Evolutionary conservation across 2,888 invertebrate genomes (phyloP), one percentile per base, ranked within the genome.

Genomic region (Smittia aterrima): DNA sequence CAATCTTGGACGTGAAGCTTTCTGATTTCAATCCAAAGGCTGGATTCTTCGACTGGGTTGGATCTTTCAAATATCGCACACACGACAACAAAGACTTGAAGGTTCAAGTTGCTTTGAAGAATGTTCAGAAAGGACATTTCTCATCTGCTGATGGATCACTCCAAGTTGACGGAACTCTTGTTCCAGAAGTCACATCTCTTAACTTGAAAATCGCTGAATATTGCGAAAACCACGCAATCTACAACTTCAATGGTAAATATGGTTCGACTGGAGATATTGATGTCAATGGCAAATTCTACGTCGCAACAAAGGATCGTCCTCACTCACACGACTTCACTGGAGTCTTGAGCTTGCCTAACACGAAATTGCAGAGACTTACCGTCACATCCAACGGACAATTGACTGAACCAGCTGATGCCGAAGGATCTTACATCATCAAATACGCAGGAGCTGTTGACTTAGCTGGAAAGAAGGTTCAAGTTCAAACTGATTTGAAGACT

Each of bases 81-180:
- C 80, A 80, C n/a, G 82, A 85, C 16, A 86, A 85, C 0, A 82
- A 85, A 75, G 84, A 84, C 74, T 66, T 85, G 0, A 82, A 84
- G 25, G 24, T 83, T 0, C 80, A 80, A 20, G 70, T 84, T 6
- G 75, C 76, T 0, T 22, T 83, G 0, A 86, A 86, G 75, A 82
- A 85, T 20, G 71, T 80, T 1, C 78, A 79, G 0, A 80, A 82
- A 13, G 81, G 79, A 1, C 79, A 80, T 11, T 79, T 78, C 22
- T 79, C 79, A 25, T 77, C 58, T n/a, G 78, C 78, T 18, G 2
- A 79, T 0, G 77, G 78, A 9, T n/a, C 78, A 1, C 77, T 76
- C 22, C 80, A 81, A 77, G 32, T 81, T 6, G 77, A 79, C n/a
- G 85, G 86, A 7, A 79, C 81, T 0, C 75, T 82, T 0, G 53